Conservation (phyloP, 2,888 invertebrate genomes). For the Acronicta alni region DNA sequence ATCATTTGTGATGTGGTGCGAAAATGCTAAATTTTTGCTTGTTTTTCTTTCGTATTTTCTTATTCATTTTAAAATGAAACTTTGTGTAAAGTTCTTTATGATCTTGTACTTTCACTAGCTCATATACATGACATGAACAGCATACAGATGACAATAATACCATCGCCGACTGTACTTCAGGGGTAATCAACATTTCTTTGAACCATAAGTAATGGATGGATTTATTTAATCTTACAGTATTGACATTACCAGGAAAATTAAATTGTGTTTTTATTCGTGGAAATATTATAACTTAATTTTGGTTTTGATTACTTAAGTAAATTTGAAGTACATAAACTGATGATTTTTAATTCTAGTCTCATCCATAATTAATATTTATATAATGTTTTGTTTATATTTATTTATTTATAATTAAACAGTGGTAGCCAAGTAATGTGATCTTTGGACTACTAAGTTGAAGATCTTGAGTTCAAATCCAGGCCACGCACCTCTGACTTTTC, state of each 20-base stretch:
- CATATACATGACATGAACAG: not conserved
- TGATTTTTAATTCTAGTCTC: not conserved
- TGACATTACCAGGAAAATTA: not conserved
- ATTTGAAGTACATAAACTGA: not conserved
- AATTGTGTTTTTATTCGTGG: not conserved
- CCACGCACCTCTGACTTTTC: no score
- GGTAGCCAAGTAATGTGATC: no score
- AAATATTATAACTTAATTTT: not conserved
- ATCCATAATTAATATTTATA: no score
- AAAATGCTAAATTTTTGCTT: no score
- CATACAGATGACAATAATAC: not conserved
- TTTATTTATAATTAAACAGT: no score
- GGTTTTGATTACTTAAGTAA: not conserved
- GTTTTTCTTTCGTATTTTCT: no score
- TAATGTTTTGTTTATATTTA: no score
- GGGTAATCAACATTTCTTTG: constrained; percentile 15
- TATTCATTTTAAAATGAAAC: no score
- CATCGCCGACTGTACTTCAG: constrained; percentile 1
- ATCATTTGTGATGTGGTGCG: no score
- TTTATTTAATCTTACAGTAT: constrained; percentile 23
- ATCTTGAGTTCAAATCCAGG: no score
- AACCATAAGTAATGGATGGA: constrained; percentile 9
- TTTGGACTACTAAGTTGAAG: no score
- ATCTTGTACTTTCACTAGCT: not conserved
- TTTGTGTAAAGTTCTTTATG: no score